Evolutionary conservation across 2,888 invertebrate species (phyloP), one percentile per base, ranked within the genome.

Genomic region (Zele albiditarsus): DNA sequence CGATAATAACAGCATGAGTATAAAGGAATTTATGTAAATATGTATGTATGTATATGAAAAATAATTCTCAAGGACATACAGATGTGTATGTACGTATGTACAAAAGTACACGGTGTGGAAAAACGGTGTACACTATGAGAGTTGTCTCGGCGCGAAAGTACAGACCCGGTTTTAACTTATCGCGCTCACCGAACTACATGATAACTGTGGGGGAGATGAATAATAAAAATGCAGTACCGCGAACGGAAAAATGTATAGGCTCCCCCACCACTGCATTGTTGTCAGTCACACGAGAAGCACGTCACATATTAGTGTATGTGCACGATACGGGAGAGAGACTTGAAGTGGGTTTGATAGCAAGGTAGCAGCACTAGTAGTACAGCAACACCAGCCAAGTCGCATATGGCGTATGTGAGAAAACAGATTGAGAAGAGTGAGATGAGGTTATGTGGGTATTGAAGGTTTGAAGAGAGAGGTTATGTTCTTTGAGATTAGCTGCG

Each of bases 211-310:
- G 23, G 42, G 20, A 60, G 10, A 31, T 28, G 33, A 63, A 62
- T n/a, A 46, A 72, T 67, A 68, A 72, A 60, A 72, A 49, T 74
- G 62, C 69, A 57, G 58, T 62, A 65, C 65, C 58, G 68, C 72
- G 42, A 76, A 73, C 68, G 67, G 62, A 42, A 72, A 65, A 73
- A 68, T 53, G 67, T 28, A 67, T 46, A 65, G 27, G 58, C 38
- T 31, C 66, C 46, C 72, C 75, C 71, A 62, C 67, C 53, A 65
- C 71, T 38, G 69, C 72, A 76, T 76, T 76, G 75, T 76, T 76
- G 68, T 76, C 63, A 73, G 72, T 69, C 62, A 63, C 72, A 75
- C 67, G 60, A 57, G 46, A 42, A 57, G 8, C 71, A 28, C 28
- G 16, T 62, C 27, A 25, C 14, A 27, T 58, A 3, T n/a, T 1